Base-by-base conservation (phyloP, 2,113 vertebrate genomes). In the Stegastes partitus region DNA sequence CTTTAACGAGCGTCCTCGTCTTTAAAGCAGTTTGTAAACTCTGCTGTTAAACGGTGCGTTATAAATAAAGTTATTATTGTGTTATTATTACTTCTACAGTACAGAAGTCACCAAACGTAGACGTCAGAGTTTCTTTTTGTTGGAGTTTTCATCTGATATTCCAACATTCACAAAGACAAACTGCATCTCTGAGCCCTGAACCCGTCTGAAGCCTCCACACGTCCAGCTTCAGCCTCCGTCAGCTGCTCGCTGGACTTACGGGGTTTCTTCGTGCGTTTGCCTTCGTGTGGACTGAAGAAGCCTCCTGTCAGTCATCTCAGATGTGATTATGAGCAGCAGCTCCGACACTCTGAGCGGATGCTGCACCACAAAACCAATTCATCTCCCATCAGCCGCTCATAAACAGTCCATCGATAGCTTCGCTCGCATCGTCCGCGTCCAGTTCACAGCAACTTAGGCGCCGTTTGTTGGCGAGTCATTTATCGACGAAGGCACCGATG, bases 351-450 rank as follows among this genome's bases (percentile, higher is more conserved):
- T 19, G 55, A 76, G 77, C 68, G 65, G 87, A 85, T 88, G 79
- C 76, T 61, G 5, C 61, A 23, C 77, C 77, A 76, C 84, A 87
- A 83, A 87, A 74, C 76, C 90, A 89, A 90, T 93, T 93, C 89
- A 87, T 87, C 87, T 80, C 80, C 65, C 76, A 81, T 92, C 87
- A 87, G 83, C 83, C 61, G 91, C 87, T 75, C 84, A 84, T 88
- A 89, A 90, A 84, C 77, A 81, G 74, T 80, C 87, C 77, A 75
- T 93, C 87, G 56, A 92, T 92, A 91, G 61, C 59, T 71, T 71
- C 65, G 6, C 57, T 51, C 59, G 72, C 28, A 73, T 72, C 72
- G 54, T 72, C 69, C 51, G 54, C 18, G 72, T 79, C 77, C 74
- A 54, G 67, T 77, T 74, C 68, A 23, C 73, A 74, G 37, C 78